These are phyloP conservation scores for Manis javanica DNA, from an alignment of 2,797 vertebrate species.

Conservation along the genomic window DNA sequence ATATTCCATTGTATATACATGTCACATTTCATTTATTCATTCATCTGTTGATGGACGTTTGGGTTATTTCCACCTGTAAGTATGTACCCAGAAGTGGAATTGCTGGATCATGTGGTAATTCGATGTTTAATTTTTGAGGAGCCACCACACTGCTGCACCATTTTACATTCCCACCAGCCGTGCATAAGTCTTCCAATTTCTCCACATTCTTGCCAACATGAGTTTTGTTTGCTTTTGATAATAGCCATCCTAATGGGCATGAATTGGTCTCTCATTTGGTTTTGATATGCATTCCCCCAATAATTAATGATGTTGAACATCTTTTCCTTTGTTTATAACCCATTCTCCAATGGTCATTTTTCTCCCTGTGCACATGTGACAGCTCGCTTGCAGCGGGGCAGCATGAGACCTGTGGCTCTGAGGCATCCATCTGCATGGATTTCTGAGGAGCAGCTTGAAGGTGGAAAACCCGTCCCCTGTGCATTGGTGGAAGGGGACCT, in stretches of 20 bases:
- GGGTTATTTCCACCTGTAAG: too few species aligned
- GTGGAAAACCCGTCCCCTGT: neutral
- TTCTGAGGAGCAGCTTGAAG: neutral
- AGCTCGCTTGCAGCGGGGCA: neutral
- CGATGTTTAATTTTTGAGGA: neutral
- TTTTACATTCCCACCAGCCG: neutral
- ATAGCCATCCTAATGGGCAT: neutral
- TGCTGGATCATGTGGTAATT: neutral
- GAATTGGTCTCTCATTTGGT: neutral
- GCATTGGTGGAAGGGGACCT: too few species aligned
- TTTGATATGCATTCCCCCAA: neutral
- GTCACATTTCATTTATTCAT: too few species aligned
- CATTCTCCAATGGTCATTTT: too few species aligned
- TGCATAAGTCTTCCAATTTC: neutral
- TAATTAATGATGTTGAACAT: neutral
- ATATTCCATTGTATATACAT: neutral
- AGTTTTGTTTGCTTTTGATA: neutral
- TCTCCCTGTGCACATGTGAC: neutral
- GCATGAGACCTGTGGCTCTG: neutral
- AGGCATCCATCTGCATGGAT: neutral
- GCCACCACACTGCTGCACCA: too few species aligned
- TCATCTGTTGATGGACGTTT: too few species aligned
- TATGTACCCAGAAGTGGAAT: neutral
- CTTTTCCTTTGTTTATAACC: neutral
- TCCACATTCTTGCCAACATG: neutral